Evolutionary conservation across 2,888 invertebrate species (phyloP), one percentile per base, ranked within the genome.

Genomic region (Adineta ricciae): DNA sequence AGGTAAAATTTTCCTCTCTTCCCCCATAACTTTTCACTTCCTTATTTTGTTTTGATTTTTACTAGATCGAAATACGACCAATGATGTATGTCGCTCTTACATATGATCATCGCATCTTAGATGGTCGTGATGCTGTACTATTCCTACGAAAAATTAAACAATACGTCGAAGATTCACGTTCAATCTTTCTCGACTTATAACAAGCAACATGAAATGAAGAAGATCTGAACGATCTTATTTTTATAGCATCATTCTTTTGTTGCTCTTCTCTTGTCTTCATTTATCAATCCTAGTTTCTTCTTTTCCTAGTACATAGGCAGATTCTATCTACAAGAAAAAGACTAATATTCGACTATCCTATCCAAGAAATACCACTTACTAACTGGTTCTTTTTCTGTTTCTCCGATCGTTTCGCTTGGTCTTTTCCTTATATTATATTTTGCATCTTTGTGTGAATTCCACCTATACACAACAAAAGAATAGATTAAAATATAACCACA

Each of bases 11-110:
- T 83, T 83, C 11, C n/a, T 38, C 5, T 46, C 11, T 46, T 46
- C 46, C n/a, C n/a, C n/a, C n/a, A n/a, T n/a, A n/a, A n/a, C n/a
- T 46, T 52, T 41, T 36, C 0, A 27, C 8, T 24, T 46, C 54
- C 27, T 46, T 46, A 72, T 14, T 11, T 72, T 82, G 14, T 85
- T 56, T 54, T 56, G 24, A 24, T 27, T n/a, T n/a, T 83, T 4
- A 32, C 64, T 89, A 96, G 95, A 95, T 99, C 87, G 96, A 96
- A 72, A 94, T 99, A 89, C 93, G 96, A 87, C 99, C 99, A n/a
- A 99, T 99, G 96, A 99, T 99, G 99, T 97, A 96, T 91, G 93
- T 99, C 87, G 99, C 99, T 8, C 92, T 99, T 88, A 99, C 99
- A 0, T 99, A 99, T 90, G 99, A 99, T 92, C 99, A 99, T 91